These are phyloP conservation scores for Nasonovia ribisnigri DNA, from an alignment of 2,888 invertebrate genomes.

Conservation along the genomic window DNA sequence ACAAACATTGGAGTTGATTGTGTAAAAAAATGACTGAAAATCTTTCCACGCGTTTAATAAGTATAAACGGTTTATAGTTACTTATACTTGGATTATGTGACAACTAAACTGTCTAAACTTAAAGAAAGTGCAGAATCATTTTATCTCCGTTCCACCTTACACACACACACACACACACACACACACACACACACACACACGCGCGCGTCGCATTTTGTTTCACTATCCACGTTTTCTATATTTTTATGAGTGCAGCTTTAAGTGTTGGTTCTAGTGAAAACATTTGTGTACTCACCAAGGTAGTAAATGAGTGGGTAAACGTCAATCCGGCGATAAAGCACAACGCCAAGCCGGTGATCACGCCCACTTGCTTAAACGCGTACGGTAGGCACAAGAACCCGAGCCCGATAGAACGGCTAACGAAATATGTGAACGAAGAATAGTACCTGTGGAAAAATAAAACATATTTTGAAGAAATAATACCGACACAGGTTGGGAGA, in stretches of 20 bases:
- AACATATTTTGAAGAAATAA: neutral
- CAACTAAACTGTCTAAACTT: too few relatives aligned
- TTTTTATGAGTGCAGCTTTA: neutral
- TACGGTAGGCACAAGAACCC: conserved; percentile 25
- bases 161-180: neutral
- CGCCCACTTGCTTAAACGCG: conserved; percentile 35
- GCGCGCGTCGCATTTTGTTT: too few relatives aligned
- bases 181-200: neutral
- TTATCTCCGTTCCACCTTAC: neutral
- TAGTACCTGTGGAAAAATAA: neutral
- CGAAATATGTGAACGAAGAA: neutral
- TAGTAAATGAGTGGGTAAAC: neutral
- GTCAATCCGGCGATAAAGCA: neutral
- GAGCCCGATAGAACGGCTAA: neutral
- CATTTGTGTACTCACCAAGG: conserved; percentile 24
- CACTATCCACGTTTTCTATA: too few relatives aligned
- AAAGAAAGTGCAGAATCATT: too few relatives aligned
- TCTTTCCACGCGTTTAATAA: too few relatives aligned
- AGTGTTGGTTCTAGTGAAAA: neutral
- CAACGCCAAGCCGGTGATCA: neutral
- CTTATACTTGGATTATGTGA: too few relatives aligned
- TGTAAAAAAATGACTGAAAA: neutral
- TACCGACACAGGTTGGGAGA: too few relatives aligned
- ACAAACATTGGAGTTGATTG: neutral
- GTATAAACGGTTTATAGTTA: too few relatives aligned